Evolutionary conservation across 2,797 vertebrate genomes (phyloP).

Genomic region (Gymnothorax javanicus): DNA sequence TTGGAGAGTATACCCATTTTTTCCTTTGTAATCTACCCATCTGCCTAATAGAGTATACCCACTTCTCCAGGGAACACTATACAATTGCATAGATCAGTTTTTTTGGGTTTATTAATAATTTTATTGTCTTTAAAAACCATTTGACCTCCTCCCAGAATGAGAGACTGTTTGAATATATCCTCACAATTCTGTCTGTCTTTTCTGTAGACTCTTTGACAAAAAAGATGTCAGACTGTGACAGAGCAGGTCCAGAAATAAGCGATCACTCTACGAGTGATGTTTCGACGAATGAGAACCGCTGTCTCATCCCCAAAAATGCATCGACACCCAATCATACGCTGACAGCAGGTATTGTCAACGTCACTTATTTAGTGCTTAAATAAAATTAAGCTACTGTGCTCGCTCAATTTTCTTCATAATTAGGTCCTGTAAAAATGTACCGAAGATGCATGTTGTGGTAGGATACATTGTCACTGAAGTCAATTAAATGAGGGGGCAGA

Average conservation of each 20-base stretch:
- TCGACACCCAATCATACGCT: constrained; percentile 28
- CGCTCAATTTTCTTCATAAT: neutral
- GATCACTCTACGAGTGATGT: constrained; percentile 51
- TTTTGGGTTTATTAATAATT: too few relatives aligned
- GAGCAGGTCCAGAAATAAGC: constrained; percentile 44
- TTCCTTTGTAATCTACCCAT: too few relatives aligned
- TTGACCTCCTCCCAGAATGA: neutral
- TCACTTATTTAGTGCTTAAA: neutral
- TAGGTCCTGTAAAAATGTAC: constrained; percentile 20
- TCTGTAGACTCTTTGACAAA: constrained; percentile 43
- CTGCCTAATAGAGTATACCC: too few relatives aligned
- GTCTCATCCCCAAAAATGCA: constrained; percentile 51
- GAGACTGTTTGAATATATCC: neutral
- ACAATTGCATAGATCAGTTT: too few relatives aligned
- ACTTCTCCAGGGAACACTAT: too few relatives aligned
- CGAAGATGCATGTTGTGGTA: constrained; percentile 7
- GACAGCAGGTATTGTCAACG: constrained; percentile 50
- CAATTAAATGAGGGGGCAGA: too few relatives aligned
- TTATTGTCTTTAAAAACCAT: too few relatives aligned
- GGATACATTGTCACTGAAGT: neutral
- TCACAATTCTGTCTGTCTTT: constrained; percentile 16
- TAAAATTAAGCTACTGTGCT: neutral
- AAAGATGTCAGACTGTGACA: constrained; percentile 41
- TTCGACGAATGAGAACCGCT: constrained; percentile 52
- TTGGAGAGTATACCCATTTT: too few relatives aligned